phyloP scores from a whole-genome alignment of 2,113 vertebrate genomes.

The Scophthalmus maximus region DNA sequence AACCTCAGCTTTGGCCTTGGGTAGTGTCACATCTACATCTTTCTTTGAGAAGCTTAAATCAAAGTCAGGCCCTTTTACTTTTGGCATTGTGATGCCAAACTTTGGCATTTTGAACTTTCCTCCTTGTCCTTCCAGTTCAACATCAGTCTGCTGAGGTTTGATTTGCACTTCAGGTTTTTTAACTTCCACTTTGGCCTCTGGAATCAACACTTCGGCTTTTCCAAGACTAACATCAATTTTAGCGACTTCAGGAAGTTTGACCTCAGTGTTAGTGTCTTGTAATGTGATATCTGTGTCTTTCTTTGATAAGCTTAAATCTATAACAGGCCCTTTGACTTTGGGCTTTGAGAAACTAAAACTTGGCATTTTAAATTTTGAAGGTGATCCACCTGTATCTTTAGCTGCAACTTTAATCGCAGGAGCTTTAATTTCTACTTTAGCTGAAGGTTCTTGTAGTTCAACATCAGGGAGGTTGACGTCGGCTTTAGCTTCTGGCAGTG shows the following conservation, averaged over 20 bases:
- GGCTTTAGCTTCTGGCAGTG: slow-evolving; percentile 10
- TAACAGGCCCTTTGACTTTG: slow-evolving; percentile 30
- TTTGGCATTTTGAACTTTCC: slow-evolving; percentile 51
- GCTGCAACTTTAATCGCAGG: neutral
- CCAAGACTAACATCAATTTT: slow-evolving; percentile 16
- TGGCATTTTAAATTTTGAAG: slow-evolving; percentile 63
- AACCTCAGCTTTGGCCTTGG: slow-evolving; percentile 13
- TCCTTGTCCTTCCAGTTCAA: slow-evolving; percentile 29
- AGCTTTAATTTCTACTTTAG: slow-evolving; percentile 9
- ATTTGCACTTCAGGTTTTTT: slow-evolving; percentile 39
- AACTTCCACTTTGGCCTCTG: slow-evolving; percentile 45
- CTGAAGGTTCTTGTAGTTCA: slow-evolving; percentile 12
- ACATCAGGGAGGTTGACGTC: slow-evolving; percentile 21
- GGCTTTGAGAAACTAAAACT: slow-evolving; percentile 48
- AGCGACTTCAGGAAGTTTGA: slow-evolving; percentile 15
- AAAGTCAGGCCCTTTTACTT: slow-evolving; percentile 38
- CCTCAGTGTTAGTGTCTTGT: slow-evolving; percentile 18
- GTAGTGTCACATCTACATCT: slow-evolving; percentile 1
- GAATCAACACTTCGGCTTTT: slow-evolving; percentile 39
- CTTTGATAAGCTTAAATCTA: slow-evolving; percentile 16
- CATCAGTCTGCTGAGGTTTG: slow-evolving; percentile 18
- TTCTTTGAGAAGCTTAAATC: slow-evolving; percentile 32
- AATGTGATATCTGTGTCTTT: slow-evolving; percentile 2
- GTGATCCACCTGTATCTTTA: slow-evolving; percentile 20
- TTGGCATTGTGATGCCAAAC: slow-evolving; percentile 53